phyloP scores from a whole-genome alignment of 2,888 invertebrate genomes.

The Tachina fera region DNA sequence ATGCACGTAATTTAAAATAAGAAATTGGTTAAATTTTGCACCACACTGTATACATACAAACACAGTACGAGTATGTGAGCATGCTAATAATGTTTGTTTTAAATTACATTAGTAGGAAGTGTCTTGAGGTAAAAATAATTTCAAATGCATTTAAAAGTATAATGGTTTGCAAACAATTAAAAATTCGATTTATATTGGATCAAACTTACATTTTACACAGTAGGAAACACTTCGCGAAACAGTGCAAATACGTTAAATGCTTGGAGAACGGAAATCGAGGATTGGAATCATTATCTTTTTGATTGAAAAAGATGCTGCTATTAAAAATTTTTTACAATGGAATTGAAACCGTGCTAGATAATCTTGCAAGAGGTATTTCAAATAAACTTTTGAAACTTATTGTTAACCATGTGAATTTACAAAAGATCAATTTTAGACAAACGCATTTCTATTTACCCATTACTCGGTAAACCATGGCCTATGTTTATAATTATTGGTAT shows the following conservation, averaged over 20 bases:
- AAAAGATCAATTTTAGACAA: constrained; percentile 38
- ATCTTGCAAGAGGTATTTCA: constrained; percentile 25
- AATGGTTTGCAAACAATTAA: not conserved
- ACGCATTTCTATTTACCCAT: constrained; percentile 43
- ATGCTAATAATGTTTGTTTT: no score
- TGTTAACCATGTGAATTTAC: not conserved
- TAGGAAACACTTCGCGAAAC: not conserved
- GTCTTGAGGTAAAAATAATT: not conserved
- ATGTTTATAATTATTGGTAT: constrained; percentile 84
- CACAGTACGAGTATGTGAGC: no score
- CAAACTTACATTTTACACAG: constrained; percentile 5
- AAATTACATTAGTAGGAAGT: no score
- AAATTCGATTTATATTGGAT: not conserved
- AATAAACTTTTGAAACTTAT: not conserved
- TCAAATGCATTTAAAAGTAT: not conserved
- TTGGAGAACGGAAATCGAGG: not conserved
- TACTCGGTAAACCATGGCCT: constrained; percentile 31
- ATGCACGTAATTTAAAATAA: no score
- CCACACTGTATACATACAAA: no score
- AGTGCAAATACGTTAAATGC: constrained; percentile 2
- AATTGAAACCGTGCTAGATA: not conserved
- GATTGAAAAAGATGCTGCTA: constrained; percentile 39
- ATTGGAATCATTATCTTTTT: not conserved
- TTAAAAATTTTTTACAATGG: constrained; percentile 27
- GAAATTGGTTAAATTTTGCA: no score